Evolutionary conservation across 2,113 vertebrate species (phyloP).

Genomic region (Mesembrinibis cayennensis): DNA sequence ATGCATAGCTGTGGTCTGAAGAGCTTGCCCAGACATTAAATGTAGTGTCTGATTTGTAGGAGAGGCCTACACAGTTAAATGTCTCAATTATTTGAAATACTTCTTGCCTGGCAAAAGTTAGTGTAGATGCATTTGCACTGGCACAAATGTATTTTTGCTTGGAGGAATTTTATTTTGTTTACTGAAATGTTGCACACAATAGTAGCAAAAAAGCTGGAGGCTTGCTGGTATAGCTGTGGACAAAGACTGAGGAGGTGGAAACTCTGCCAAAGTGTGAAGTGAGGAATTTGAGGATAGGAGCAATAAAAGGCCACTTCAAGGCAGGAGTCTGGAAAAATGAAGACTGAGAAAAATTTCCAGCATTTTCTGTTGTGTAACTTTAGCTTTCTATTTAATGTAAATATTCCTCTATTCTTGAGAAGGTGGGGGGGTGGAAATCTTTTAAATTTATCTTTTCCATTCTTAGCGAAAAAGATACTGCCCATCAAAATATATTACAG

Average conservation of each 20-base stretch:
- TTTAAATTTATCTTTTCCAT: neutral
- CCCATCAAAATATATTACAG: neutral
- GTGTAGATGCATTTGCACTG: neutral
- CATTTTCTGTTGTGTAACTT: neutral
- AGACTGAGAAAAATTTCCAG: neutral
- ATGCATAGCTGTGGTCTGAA: slow-evolving; percentile 8
- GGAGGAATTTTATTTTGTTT: slow-evolving; percentile 16
- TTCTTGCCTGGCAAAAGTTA: neutral
- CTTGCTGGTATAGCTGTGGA: neutral
- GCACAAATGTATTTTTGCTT: neutral
- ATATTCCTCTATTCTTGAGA: neutral
- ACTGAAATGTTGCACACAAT: slow-evolving; percentile 16
- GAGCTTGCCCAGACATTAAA: neutral
- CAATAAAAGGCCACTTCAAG: slow-evolving; percentile 33
- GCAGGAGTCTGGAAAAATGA: neutral
- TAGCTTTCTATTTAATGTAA: slow-evolving; percentile 12
- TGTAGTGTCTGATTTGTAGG: neutral
- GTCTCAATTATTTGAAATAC: neutral
- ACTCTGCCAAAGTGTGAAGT: neutral
- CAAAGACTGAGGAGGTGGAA: neutral
- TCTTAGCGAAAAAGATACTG: neutral
- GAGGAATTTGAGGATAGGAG: slow-evolving; percentile 37
- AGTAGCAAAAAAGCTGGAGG: neutral
- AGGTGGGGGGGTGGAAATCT: rapidly evolving
- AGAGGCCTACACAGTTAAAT: neutral